Evolutionary conservation across 2,888 invertebrate species (phyloP).

Genomic region (Macroteleia sp.): DNA sequence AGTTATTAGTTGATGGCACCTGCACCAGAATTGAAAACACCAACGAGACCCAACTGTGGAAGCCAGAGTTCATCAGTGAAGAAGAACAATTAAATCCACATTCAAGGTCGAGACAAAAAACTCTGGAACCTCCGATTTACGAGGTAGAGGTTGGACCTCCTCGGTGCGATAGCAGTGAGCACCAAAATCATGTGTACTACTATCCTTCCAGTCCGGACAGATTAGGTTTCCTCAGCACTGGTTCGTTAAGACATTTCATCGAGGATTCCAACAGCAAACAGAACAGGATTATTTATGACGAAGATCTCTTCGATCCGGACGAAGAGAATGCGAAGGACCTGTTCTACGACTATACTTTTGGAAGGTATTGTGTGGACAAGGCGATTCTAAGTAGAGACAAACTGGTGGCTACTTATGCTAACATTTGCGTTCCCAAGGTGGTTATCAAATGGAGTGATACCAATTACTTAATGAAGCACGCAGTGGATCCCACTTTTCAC

Average conservation of each 20-base stretch:
- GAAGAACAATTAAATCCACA: slow-evolving; percentile 27
- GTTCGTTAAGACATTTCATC: slow-evolving; percentile 89
- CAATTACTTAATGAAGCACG: slow-evolving; percentile 89
- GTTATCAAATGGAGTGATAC: slow-evolving; percentile 90
- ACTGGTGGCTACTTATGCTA: slow-evolving; percentile 88
- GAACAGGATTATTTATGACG: slow-evolving; percentile 79
- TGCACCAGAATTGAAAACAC: slow-evolving; percentile 87
- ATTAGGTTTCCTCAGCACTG: slow-evolving; percentile 87
- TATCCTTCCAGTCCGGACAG: slow-evolving; percentile 74
- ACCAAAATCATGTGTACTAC: slow-evolving; percentile 79
- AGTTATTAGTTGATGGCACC: slow-evolving; percentile 88
- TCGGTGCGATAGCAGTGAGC: slow-evolving; percentile 75
- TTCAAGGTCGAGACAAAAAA: slow-evolving; percentile 16
- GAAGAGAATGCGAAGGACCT: slow-evolving; percentile 72
- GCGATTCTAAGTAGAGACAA: slow-evolving; percentile 85
- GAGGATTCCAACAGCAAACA: slow-evolving; percentile 73
- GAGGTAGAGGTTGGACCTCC: slow-evolving; percentile 76
- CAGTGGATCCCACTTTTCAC: slow-evolving; percentile 91
- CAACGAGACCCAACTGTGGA: slow-evolving; percentile 76
- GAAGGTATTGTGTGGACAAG: slow-evolving; percentile 93
- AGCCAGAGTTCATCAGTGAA: slow-evolving; percentile 74
- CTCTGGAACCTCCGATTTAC: slow-evolving; percentile 68
- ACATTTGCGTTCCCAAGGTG: slow-evolving; percentile 90
- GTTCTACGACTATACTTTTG: slow-evolving; percentile 89
- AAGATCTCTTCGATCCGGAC: slow-evolving; percentile 84